Evolutionary conservation across 1,140 invertebrate genomes (phyloP), one percentile per base, ranked within the genome.

Genomic region (Pinna nobilis): DNA sequence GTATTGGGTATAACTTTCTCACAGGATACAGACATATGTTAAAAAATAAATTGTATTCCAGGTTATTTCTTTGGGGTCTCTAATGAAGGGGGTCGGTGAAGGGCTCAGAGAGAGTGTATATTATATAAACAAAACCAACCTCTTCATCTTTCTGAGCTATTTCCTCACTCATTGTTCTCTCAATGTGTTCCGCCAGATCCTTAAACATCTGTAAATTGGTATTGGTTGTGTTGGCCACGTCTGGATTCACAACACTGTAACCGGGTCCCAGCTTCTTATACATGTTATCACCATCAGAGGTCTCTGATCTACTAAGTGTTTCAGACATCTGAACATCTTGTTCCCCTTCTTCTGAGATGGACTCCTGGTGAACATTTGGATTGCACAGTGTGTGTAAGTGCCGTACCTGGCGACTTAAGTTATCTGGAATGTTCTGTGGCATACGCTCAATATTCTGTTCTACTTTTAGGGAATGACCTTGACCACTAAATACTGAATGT

Each of bases 251-350:
- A 23, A 85, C 82, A 76, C 85, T 85, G 68, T 80, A 86, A 2
- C 83, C 85, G 15, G 85, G 85, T 20, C 83, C 85, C 20, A 82
- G 70, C 70, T 79, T 78, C 23, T 82, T 74, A 55, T 84, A 82
- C 39, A 47, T 65, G 15, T 28, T 23, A n/a, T 70, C 74, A 23
- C 23, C 50, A 30, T 30, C 37, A 23, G 20, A 23, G 1, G 7
- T 33, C 32, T 23, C 64, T n/a, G 35, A 35, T 30, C 18, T 66
- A 2, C 6, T 25, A 33, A 18, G 39, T 13, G 47, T 59, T 39
- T 9, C 35, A n/a, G 35, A 41, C 7, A 37, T 55, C 18, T 65
- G 70, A 11, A 47, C 30, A 7, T 47, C 32, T 28, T 74, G 70
- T 59, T 78, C 81, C 13, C 71, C 60, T 51, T 79, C 82, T 44